Conservation (phyloP, 2,888 invertebrate species). For the Callyntrura sp. region DNA sequence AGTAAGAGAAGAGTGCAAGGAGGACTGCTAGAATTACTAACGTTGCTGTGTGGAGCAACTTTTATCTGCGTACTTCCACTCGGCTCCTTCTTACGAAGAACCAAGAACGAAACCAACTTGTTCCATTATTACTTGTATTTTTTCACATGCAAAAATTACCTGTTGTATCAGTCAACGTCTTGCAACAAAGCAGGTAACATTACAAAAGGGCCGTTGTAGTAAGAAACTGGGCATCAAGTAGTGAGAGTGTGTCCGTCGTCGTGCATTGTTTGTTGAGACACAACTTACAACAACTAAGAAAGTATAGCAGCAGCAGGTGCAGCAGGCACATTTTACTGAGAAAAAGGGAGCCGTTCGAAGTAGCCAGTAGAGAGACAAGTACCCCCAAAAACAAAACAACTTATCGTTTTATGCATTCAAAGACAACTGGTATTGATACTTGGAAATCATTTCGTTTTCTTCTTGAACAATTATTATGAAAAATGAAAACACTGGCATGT, state of each 20-base stretch:
- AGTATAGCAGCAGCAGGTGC: constrained; percentile 23
- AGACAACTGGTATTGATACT: too few relatives aligned
- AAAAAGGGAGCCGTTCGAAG: too few relatives aligned
- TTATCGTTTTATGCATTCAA: too few relatives aligned
- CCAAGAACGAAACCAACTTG: constrained; percentile 41
- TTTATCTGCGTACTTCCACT: constrained; percentile 40
- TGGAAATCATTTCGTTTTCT: too few relatives aligned
- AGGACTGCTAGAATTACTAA: constrained; percentile 27
- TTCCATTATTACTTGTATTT: constrained; percentile 55
- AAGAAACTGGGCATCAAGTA: constrained; percentile 27
- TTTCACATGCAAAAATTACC: constrained; percentile 76
- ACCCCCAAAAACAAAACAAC: too few relatives aligned
- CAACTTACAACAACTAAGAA: constrained; percentile 13
- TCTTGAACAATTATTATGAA: too few relatives aligned
- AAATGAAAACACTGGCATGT: too few relatives aligned
- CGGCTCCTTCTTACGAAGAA: background rate
- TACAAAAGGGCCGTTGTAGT: too few relatives aligned
- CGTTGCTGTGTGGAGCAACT: constrained; percentile 36
- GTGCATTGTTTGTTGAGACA: constrained; percentile 10
- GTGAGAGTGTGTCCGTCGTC: background rate
- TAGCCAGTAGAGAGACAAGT: background rate
- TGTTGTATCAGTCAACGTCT: constrained; percentile 74
- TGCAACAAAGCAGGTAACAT: constrained; percentile 67
- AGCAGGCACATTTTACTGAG: too few relatives aligned
- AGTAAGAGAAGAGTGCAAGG: constrained; percentile 25